Base-by-base conservation (phyloP, 2,113 vertebrate genomes). In the Axis porcinus region DNA sequence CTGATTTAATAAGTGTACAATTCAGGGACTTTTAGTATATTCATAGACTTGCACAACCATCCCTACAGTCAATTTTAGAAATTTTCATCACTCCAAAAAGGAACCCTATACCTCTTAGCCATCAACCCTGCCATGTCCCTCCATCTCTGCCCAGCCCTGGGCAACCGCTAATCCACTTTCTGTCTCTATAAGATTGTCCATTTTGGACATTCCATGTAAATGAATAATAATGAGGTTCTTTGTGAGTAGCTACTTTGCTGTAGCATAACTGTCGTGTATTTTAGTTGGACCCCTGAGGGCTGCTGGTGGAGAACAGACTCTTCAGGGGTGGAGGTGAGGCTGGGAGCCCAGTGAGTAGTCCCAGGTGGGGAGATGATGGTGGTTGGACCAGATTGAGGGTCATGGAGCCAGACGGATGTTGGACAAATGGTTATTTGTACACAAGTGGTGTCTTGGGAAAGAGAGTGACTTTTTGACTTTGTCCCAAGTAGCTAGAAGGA, bases 111-210 rank as follows among this genome's bases (percentile, higher is more conserved):
- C 43, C 52, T 74, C 62, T 33, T 5, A 54, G 36, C 52, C 50
- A n/a, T 40, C 67, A 13, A 2, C 27, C 14, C 25, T 0, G 0
- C 25, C 43, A 33, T 9, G 21, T 40, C 7, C 55, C 8, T 19
- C 23, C 27, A 3, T 33, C 23, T 70, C 45, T 28, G 23, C 62
- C 40, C 76, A 70, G 87, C 25, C 52, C 47, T 30, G 28, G 83
- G 62, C 47, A 45, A 30, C 45, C 30, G 9, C 87, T 52, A 10
- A 17, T 55, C 19, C n/a, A 50, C 64, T 79, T 16, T 36, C 45
- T 86, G 30, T 47, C 50, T 82, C 30, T 58, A 0, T 27, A 50
- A 89, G 81, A 78, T 8, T 62, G 14, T 89, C 23, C 89, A 0
- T 40, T 89, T 57, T 45, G 50, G 83, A 58, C 87, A 43, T 79